These are phyloP conservation scores for Microhierax caerulescens DNA, from an alignment of 2,797 vertebrate species.

Conservation along the genomic window DNA sequence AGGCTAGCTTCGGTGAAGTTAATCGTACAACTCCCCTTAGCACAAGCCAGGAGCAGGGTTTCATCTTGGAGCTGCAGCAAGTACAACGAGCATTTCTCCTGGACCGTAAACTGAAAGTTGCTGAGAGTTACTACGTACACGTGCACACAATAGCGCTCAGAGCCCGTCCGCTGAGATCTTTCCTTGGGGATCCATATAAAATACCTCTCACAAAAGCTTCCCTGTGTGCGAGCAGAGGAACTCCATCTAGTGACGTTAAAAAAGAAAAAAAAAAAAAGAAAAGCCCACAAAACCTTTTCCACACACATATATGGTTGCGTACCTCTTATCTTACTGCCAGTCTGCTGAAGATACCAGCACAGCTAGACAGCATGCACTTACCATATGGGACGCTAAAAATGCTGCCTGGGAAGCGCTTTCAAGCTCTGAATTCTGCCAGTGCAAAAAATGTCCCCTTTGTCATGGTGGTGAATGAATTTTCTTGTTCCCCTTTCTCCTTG, in stretches of 20 bases:
- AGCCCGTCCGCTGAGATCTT: background rate
- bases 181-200: constrained; percentile 62
- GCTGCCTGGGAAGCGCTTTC: background rate
- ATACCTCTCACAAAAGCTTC: constrained; percentile 49
- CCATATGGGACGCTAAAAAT: background rate
- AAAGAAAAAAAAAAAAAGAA: background rate
- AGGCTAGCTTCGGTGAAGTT: background rate
- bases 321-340: constrained; percentile 1
- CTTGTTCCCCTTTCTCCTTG: constrained; percentile 44
- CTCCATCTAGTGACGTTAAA: constrained; percentile 21
- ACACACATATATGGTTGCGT: background rate
- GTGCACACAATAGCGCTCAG: background rate
- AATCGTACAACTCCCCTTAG: background rate
- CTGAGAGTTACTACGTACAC: background rate
- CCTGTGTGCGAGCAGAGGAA: constrained; percentile 24
- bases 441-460: constrained; percentile 53
- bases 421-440: background rate
- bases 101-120: background rate
- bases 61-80: background rate
- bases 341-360: background rate
- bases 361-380: background rate
- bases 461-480: constrained; percentile 37
- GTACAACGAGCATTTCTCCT: background rate
- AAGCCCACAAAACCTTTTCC: background rate
- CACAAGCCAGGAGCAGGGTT: background rate